A percentile compares a stretch with the other conserved stretches of the same genome.
Evolutionary conservation across 2,888 invertebrate species (phyloP).

Genomic region (Pristionchus arcanus): DNA sequence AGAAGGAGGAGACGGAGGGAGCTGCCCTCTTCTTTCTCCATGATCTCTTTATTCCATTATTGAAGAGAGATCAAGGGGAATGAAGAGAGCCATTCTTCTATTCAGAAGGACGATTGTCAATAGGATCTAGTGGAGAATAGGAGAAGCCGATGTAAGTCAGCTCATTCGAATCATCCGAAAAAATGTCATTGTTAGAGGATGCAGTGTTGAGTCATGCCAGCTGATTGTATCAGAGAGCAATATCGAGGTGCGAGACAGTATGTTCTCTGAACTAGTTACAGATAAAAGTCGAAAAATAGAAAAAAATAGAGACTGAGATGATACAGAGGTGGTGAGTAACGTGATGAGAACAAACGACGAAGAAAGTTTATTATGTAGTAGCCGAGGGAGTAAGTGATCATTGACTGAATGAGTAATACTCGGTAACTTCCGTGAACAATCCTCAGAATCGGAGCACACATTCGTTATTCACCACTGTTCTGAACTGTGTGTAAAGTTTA

Average conservation of each 20-base stretch:
- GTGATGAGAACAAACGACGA: neutral
- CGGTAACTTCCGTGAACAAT: constrained; percentile 3
- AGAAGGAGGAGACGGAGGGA: neutral
- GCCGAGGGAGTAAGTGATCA: neutral
- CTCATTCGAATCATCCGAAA: neutral
- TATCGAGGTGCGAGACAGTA: too few species aligned
- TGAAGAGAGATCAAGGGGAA: neutral
- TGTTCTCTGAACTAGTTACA: neutral
- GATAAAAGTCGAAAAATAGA: too few species aligned
- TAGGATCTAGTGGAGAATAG: neutral
- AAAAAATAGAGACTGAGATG: neutral
- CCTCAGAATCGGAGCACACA: neutral
- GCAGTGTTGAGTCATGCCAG: neutral
- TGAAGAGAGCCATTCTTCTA: neutral
- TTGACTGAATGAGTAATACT: neutral
- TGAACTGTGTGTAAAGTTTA: neutral
- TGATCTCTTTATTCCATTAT: too few species aligned
- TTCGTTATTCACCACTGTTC: neutral
- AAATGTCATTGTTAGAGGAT: too few species aligned
- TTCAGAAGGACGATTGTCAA: neutral
- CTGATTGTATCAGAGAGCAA: neutral
- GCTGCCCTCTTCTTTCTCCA: too few species aligned
- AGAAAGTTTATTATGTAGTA: neutral
- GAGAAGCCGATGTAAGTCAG: neutral
- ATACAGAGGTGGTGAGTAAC: neutral